phyloP scores from a whole-genome alignment of 2,888 invertebrate genomes.

The Steromphala cineraria region DNA sequence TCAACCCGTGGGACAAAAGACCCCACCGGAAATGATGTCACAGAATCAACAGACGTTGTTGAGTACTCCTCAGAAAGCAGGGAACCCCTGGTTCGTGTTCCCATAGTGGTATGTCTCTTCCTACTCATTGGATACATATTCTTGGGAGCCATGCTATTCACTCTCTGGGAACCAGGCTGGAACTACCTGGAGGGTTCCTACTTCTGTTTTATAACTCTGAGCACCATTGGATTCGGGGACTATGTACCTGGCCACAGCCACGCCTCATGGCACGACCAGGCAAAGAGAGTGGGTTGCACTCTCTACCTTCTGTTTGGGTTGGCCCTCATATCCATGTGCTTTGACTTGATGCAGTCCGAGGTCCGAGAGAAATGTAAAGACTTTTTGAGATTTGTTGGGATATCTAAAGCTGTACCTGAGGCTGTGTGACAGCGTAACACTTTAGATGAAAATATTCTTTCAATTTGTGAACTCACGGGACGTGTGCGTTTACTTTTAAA shows the following conservation, averaged over 20 bases:
- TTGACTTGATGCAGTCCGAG: slow-evolving; percentile 76
- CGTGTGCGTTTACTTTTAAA: too few relatives aligned
- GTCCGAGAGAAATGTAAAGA: slow-evolving; percentile 49
- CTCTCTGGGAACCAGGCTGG: slow-evolving; percentile 92
- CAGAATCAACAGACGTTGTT: not conserved
- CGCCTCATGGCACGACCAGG: slow-evolving; percentile 59
- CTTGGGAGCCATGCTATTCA: slow-evolving; percentile 93
- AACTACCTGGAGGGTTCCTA: slow-evolving; percentile 87
- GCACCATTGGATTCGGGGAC: slow-evolving; percentile 76
- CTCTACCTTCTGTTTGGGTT: slow-evolving; percentile 76
- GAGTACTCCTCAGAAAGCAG: not conserved
- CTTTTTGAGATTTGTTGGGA: not conserved
- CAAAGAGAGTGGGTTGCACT: slow-evolving; percentile 70
- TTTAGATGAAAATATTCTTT: too few relatives aligned
- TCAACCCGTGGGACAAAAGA: slow-evolving; percentile 13
- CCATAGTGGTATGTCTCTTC: slow-evolving; percentile 86
- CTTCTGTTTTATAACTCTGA: slow-evolving; percentile 76
- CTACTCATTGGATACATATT: slow-evolving; percentile 92
- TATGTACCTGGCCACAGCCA: slow-evolving; percentile 72
- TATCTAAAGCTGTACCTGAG: not conserved
- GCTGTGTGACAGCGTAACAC: too few relatives aligned
- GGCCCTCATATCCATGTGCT: slow-evolving; percentile 76
- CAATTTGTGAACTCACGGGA: too few relatives aligned
- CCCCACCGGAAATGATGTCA: not conserved
- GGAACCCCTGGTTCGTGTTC: slow-evolving; percentile 79